These are phyloP conservation scores for Drosophila mimica DNA, from an alignment of 2,888 invertebrate genomes.

Conservation along the genomic window DNA sequence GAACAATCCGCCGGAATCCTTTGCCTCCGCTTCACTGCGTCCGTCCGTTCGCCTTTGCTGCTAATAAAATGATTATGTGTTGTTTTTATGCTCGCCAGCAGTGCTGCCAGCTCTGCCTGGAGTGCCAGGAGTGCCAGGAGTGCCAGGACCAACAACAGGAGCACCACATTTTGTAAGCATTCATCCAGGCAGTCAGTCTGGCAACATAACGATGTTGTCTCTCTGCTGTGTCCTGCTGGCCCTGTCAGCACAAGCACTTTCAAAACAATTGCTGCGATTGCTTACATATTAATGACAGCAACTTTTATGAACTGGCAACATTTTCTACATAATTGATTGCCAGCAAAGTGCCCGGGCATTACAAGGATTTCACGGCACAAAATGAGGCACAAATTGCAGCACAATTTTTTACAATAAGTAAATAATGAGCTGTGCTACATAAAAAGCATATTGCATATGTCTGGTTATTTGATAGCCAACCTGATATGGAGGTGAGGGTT, in stretches of 20 bases:
- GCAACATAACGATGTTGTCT: constrained; percentile 2
- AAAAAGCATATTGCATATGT: background rate
- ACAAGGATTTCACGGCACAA: constrained; percentile 26
- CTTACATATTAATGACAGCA: constrained; percentile 74
- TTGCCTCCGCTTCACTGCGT: constrained; percentile 58
- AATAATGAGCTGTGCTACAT: constrained; percentile 5
- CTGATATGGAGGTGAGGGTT: background rate
- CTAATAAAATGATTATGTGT: constrained; percentile 80
- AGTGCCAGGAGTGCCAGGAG: constrained; percentile 3
- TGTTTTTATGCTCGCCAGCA: constrained; percentile 68
- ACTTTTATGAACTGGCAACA: constrained; percentile 67
- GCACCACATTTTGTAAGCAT: constrained; percentile 20
- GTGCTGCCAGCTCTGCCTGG: background rate
- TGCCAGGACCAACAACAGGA: constrained; percentile 7
- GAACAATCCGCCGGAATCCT: constrained; percentile 64
- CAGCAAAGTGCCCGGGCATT: constrained; percentile 45
- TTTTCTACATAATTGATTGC: constrained; percentile 71
- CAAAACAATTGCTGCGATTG: constrained; percentile 71
- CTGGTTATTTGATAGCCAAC: constrained; percentile 1
- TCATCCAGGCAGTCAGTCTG: background rate
- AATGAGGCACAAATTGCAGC: constrained; percentile 43
- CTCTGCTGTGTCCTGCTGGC: background rate
- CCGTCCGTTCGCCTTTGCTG: constrained; percentile 49
- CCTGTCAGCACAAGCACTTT: constrained; percentile 32
- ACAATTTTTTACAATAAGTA: constrained; percentile 15